These are phyloP conservation scores for Spilogale gracilis DNA, from an alignment of 2,113 vertebrate genomes.

Conservation along the genomic window DNA sequence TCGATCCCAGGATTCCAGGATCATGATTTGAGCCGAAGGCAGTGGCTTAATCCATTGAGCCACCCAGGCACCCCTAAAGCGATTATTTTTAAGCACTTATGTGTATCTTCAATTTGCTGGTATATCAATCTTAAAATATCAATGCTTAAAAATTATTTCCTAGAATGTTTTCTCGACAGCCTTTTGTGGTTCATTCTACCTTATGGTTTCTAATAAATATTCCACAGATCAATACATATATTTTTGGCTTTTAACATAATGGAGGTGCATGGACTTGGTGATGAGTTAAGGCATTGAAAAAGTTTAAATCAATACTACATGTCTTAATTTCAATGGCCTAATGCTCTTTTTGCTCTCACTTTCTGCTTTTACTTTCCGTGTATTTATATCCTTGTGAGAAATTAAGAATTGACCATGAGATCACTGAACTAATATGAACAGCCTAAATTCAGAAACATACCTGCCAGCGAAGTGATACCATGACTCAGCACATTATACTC, in stretches of 20 bases:
- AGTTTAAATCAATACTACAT: constrained; percentile 63
- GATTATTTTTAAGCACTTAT: constrained; percentile 36
- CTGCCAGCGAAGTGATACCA: not conserved
- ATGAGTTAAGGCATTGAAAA: constrained; percentile 11
- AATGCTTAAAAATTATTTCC: constrained; percentile 69
- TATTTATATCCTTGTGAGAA: constrained; percentile 10
- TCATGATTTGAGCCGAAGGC: too few species aligned
- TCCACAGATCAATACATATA: constrained; percentile 71
- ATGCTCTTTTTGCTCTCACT: not conserved
- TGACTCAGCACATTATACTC: not conserved
- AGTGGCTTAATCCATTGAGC: too few species aligned
- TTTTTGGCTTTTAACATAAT: constrained; percentile 78
- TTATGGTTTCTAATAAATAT: constrained; percentile 75
- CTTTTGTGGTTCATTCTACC: constrained; percentile 44
- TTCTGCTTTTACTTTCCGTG: not conserved
- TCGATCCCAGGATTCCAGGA: too few species aligned
- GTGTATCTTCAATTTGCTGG: constrained; percentile 51
- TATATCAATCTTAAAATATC: constrained; percentile 52
- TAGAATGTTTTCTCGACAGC: constrained; percentile 39
- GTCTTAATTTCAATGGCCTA: constrained; percentile 47
- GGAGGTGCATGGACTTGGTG: not conserved
- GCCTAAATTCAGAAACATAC: not conserved
- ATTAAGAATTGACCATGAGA: not conserved
- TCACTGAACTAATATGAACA: not conserved
- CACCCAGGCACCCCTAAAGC: not conserved